Conservation (phyloP, 1,140 invertebrate genomes). For the Geopemphigus sp. region DNA sequence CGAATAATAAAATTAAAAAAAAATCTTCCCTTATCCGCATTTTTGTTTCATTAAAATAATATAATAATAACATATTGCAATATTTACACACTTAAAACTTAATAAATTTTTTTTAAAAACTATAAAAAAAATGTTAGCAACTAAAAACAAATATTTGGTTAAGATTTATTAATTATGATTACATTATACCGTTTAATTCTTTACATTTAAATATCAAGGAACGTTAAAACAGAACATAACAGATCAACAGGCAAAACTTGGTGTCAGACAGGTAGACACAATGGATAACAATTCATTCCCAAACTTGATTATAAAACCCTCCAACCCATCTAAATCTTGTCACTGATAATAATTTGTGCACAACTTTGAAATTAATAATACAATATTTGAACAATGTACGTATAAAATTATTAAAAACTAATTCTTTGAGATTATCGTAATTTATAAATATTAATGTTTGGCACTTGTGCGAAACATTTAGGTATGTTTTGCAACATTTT, state of each 20-base stretch:
- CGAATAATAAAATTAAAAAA: slow-evolving; percentile 22
- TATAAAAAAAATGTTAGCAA: slow-evolving; percentile 29
- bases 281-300: too few relatives aligned
- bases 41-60: slow-evolving; percentile 21
- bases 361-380: neutral
- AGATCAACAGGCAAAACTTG: slow-evolving; percentile 22
- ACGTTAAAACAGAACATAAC: slow-evolving; percentile 43
- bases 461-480: slow-evolving; percentile 23
- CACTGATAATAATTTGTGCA: neutral
- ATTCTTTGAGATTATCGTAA: neutral
- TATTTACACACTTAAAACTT: slow-evolving; percentile 19
- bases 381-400: neutral
- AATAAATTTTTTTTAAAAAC: slow-evolving; percentile 8
- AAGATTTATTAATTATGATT: slow-evolving; percentile 14
- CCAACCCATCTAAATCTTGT: neutral
- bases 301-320: too few relatives aligned
- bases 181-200: neutral
- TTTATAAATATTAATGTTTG: slow-evolving; percentile 25
- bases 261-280: too few relatives aligned
- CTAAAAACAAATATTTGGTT: slow-evolving; percentile 37
- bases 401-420: slow-evolving; percentile 10
- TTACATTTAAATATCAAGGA: slow-evolving; percentile 30
- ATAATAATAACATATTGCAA: neutral
- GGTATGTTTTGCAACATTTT: neutral
- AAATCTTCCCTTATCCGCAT: slow-evolving; percentile 12